Percentiles rank a stretch among this genome's conserved stretches.
Conservation (phyloP, 1,140 invertebrate species). For the Centruroides sculpturatus region DNA sequence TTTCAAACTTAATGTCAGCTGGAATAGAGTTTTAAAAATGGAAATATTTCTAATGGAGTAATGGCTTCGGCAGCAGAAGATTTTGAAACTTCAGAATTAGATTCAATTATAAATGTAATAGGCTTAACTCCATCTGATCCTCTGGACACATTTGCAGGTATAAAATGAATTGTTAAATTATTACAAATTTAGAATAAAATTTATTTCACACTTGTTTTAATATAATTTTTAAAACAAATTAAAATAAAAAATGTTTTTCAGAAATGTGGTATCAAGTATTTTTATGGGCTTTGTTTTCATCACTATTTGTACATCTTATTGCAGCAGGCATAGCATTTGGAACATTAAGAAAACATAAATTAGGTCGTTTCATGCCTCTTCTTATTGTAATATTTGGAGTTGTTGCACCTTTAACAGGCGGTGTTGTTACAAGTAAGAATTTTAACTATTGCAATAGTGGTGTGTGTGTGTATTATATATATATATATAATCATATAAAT, state of each 20-base stretch:
- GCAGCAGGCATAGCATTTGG: conserved; percentile 79
- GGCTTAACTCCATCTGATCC: conserved; percentile 27
- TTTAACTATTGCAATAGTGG: not conserved
- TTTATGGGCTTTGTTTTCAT: conserved; percentile 84
- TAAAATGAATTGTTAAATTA: conserved; percentile 5
- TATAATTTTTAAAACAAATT: not conserved
- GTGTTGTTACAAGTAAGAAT: conserved; percentile 58
- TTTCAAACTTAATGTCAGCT: too few relatives aligned
- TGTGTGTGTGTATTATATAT: too few relatives aligned
- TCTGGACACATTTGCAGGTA: conserved; percentile 32
- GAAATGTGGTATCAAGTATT: conserved; percentile 96
- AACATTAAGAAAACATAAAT: conserved; percentile 78
- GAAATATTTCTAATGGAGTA: not conserved
- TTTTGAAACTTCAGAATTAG: conserved; percentile 23
- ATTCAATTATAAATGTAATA: conserved; percentile 30
- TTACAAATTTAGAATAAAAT: not conserved
- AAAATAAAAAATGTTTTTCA: conserved; percentile 23
- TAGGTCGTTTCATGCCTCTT: conserved; percentile 74
- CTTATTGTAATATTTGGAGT: conserved; percentile 77
- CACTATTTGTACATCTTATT: conserved; percentile 76
- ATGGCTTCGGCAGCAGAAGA: conserved; percentile 10
- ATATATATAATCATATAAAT: too few relatives aligned
- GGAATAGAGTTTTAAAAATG: too few relatives aligned
- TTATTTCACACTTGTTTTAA: not conserved
- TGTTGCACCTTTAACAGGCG: conserved; percentile 65